These are phyloP conservation scores for Leptura quadrifasciata DNA, from an alignment of 2,888 invertebrate species.

Conservation along the genomic window DNA sequence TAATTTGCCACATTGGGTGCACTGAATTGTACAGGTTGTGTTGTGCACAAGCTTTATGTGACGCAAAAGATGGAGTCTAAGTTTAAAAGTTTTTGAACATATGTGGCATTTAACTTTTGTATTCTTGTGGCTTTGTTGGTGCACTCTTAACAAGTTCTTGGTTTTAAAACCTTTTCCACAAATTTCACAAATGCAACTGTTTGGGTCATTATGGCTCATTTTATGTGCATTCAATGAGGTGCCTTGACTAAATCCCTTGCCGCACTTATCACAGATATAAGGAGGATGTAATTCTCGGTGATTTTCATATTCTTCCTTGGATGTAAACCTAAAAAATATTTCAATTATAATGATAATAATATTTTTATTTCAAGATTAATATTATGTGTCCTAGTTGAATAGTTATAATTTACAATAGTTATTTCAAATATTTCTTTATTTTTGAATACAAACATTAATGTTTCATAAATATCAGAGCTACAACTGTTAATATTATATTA, in stretches of 20 bases:
- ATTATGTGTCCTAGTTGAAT: too few species aligned
- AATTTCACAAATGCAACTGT: constrained; percentile 46
- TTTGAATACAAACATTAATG: too few species aligned
- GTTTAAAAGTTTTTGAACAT: constrained; percentile 39
- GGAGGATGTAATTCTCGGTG: background rate
- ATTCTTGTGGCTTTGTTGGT: constrained; percentile 45
- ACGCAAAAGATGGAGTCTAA: background rate
- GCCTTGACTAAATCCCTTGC: constrained; percentile 11
- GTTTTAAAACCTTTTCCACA: constrained; percentile 49
- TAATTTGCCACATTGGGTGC: constrained; percentile 14
- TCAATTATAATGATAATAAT: too few species aligned
- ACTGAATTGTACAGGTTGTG: background rate
- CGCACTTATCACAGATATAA: constrained; percentile 10
- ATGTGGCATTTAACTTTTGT: constrained; percentile 1
- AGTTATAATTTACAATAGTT: too few species aligned
- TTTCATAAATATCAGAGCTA: too few species aligned
- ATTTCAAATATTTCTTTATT: too few species aligned
- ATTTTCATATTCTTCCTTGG: background rate
- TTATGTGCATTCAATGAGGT: background rate
- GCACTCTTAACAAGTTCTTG: constrained; percentile 36
- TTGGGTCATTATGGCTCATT: constrained; percentile 28
- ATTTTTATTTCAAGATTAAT: too few species aligned
- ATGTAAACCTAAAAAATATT: constrained; percentile 11
- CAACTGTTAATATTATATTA: too few species aligned
- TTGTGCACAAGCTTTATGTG: background rate